A percentile compares a stretch with the other conserved stretches of the same genome.
phyloP scores from a whole-genome alignment of 2,113 vertebrate species.

The Rousettus leschenaultii region DNA sequence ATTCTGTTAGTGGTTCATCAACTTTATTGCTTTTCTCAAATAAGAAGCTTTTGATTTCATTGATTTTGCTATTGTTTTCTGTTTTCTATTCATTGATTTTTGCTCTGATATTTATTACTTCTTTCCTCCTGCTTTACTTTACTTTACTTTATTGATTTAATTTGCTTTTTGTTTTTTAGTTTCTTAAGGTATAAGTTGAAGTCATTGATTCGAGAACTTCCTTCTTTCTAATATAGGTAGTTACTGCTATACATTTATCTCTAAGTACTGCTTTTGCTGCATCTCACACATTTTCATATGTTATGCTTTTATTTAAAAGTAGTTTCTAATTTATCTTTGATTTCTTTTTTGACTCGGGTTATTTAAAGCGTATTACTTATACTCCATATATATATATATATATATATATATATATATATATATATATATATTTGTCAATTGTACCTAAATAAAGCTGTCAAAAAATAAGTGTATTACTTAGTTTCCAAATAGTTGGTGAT shows the following conservation, averaged over 20 bases:
- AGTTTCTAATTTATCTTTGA: background rate
- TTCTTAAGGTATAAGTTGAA: background rate
- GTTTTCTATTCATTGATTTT: background rate
- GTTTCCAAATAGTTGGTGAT: background rate
- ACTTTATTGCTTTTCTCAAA: background rate
- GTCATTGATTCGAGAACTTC: background rate
- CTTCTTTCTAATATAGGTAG: background rate
- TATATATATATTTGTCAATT: background rate
- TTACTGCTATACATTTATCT: background rate
- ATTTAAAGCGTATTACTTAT: background rate
- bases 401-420: background rate
- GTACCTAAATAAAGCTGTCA: background rate
- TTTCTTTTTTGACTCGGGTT: slow-evolving; percentile 9
- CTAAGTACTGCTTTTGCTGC: background rate
- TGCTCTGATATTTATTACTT: background rate
- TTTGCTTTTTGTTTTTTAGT: background rate
- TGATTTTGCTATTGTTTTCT: background rate
- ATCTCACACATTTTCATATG: background rate
- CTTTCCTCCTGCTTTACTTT: background rate
- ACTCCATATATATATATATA: no score
- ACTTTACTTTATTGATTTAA: background rate
- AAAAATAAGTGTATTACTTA: background rate
- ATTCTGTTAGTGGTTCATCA: background rate
- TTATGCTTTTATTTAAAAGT: background rate
- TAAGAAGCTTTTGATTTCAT: background rate